Evolutionary conservation across 2,113 vertebrate species (phyloP).

Genomic region (Sardina pilchardus): DNA sequence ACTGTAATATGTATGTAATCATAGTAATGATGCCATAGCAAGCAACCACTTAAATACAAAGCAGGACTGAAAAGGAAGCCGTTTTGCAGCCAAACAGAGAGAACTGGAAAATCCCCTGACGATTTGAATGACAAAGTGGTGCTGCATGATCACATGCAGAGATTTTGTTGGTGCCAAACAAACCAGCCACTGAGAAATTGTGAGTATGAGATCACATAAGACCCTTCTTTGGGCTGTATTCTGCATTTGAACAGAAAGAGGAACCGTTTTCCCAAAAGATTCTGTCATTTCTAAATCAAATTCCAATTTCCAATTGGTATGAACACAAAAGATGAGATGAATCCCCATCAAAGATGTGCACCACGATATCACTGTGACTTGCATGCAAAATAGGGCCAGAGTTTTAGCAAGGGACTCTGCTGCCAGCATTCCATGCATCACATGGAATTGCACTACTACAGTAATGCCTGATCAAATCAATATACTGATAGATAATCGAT

Average conservation of each 20-base stretch:
- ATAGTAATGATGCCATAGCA: background rate
- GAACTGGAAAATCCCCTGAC: constrained; percentile 25
- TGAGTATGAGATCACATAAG: background rate
- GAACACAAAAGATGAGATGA: background rate
- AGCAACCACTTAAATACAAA: background rate
- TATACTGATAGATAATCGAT: background rate
- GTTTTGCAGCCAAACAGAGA: constrained; percentile 31
- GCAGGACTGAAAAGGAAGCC: background rate
- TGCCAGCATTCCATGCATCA: background rate
- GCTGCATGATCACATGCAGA: constrained; percentile 16
- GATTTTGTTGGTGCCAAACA: constrained; percentile 29
- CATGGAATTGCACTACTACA: background rate
- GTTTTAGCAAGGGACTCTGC: background rate
- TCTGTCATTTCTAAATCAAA: background rate
- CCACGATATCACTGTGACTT: constrained; percentile 12
- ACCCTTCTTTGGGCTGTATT: background rate
- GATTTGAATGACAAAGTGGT: constrained; percentile 18
- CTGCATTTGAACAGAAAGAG: background rate
- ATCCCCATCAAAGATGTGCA: background rate
- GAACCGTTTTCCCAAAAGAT: background rate
- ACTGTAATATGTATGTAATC: too few relatives aligned
- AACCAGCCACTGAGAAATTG: background rate
- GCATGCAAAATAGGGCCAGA: background rate
- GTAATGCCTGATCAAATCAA: background rate
- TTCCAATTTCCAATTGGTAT: background rate